Base-by-base conservation (phyloP, 2,113 vertebrate species). In the Nestor notabilis region DNA sequence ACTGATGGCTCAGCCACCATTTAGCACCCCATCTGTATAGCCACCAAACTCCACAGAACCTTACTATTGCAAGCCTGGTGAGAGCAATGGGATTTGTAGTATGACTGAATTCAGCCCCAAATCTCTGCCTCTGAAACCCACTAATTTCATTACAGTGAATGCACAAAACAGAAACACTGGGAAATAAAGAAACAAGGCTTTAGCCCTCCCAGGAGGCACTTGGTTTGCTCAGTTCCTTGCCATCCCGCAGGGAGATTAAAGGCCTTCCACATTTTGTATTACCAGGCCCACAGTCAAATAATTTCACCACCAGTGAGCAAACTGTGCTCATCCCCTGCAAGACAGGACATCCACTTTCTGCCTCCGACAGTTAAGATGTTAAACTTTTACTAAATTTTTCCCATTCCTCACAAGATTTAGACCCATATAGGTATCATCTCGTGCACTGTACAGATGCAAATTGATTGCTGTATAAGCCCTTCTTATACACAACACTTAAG, bases 261-360 rank as follows among this genome's bases (percentile, higher is more conserved):
- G 5, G 27, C 47, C 3, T 10, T 11, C 8, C 50, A 6, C 17
- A 3, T 14, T 18, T 29, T 13, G 6, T 23, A 19, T 17, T 13
- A 4, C 0, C 0, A 1, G 25, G 25, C 14, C 31, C 27, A 2
- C 1, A 10, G 5, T 55, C 43, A 29, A 7, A 6, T 12, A 39
- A 18, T 25, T 16, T 10, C n/a, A 33, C 49, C 1, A 2, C n/a
- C 82, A 37, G 60, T 0, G 0, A 64, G 66, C 29, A 29, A 37
- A 33, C 29, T 11, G 4, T 24, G 1, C 10, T 63, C 58, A 5
- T 13, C 35, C 76, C 29, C 41, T 17, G 19, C 53, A 15, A 52
- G 80, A 12, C 58, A 74, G 86, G 23, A 13, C 70, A 7, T 29
- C 8, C 24, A 35, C 11, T 58, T 18, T 7, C 78, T 37, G 27